A percentile compares a stretch with the other conserved stretches of the same genome.
Evolutionary conservation across 2,113 vertebrate species (phyloP).

Genomic region (Nanorana parkeri): DNA sequence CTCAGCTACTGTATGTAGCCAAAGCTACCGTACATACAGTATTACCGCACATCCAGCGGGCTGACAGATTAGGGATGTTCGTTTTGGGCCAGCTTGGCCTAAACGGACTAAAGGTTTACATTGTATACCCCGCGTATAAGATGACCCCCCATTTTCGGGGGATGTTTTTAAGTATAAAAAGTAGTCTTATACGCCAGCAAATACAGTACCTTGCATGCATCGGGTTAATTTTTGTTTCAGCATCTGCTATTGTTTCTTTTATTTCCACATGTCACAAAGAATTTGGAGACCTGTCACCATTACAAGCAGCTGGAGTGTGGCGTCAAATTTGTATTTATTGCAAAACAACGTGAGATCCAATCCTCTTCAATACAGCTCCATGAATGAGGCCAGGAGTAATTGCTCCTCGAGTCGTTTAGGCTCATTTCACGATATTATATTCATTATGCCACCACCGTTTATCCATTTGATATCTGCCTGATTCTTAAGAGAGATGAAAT

Average conservation of each 20-base stretch:
- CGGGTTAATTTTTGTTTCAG: neutral
- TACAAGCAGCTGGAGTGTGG: constrained; percentile 1
- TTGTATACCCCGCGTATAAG: too few relatives aligned
- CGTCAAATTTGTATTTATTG: constrained; percentile 18
- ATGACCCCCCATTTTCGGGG: too few relatives aligned
- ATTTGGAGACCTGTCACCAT: neutral
- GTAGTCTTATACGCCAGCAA: too few relatives aligned
- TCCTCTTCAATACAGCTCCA: neutral
- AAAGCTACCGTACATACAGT: too few relatives aligned
- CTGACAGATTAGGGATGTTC: too few relatives aligned
- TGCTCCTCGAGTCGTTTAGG: neutral
- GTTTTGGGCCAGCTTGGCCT: too few relatives aligned
- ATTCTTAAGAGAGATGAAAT: constrained; percentile 12
- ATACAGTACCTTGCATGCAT: neutral
- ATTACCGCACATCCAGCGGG: too few relatives aligned
- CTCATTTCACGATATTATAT: constrained; percentile 1
- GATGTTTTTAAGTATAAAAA: too few relatives aligned
- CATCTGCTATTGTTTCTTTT: neutral
- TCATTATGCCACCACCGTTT: neutral
- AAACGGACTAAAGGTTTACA: too few relatives aligned
- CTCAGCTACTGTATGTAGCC: too few relatives aligned
- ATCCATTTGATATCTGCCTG: neutral
- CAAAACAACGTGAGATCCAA: neutral
- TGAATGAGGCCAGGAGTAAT: constrained; percentile 4
- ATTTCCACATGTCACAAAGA: constrained; percentile 16